Evolutionary conservation across 2,113 vertebrate species (phyloP).

Genomic region (Thryonomys swinderianus): DNA sequence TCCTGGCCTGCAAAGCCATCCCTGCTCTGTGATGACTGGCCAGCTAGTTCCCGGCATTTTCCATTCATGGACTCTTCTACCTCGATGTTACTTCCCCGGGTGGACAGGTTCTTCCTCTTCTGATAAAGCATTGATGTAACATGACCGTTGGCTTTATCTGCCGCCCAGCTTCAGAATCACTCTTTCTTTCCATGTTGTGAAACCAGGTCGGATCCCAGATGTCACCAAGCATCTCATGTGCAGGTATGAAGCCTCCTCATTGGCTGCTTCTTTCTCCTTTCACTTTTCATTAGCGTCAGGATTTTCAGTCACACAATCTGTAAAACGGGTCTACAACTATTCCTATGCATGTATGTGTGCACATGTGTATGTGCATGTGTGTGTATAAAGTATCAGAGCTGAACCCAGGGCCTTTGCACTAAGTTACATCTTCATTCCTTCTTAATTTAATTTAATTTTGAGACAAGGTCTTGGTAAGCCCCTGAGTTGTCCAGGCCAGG

Average conservation of each 20-base stretch:
- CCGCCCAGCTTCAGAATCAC: not conserved
- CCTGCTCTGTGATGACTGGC: not conserved
- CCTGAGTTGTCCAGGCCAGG: not conserved
- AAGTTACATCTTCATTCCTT: not conserved
- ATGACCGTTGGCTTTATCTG: not conserved
- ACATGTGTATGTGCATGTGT: no score
- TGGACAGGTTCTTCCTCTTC: not conserved
- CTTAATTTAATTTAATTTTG: not conserved
- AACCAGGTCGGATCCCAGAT: not conserved
- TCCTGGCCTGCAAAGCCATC: not conserved
- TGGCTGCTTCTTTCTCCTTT: not conserved
- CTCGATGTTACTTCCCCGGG: not conserved
- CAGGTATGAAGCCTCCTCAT: not conserved
- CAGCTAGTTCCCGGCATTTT: not conserved
- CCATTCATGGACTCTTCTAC: no score
- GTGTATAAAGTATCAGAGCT: not conserved
- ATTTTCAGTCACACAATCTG: not conserved
- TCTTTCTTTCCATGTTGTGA: not conserved
- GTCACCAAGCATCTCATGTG: not conserved
- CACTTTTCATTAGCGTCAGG: not conserved
- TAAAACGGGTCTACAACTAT: rapidly evolving
- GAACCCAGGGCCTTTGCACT: not conserved
- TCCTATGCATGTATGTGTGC: not conserved
- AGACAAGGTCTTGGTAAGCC: not conserved
- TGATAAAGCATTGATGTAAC: not conserved